Evolutionary conservation across 2,113 vertebrate species (phyloP), one percentile per base, ranked within the genome.

Genomic region (Oryzias javanicus): DNA sequence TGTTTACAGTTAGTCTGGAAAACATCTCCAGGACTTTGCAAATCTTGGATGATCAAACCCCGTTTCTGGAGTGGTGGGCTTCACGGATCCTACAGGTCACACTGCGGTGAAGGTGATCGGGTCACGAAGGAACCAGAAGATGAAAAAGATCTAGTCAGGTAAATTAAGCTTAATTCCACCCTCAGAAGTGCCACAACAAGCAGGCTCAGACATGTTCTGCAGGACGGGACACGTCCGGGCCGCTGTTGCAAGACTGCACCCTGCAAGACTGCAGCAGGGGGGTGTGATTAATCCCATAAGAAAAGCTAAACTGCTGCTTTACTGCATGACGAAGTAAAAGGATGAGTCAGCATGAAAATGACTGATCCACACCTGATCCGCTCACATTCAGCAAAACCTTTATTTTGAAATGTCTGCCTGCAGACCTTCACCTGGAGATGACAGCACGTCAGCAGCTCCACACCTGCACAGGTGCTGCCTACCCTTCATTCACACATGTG

Each of bases 81-180:
- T 35, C 29, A 35, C 29, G 10, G 29, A 8, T 35, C 8, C 2
- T 8, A 12, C 2, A 35, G 35, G 46, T 17, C 46, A 10, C 12
- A 8, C 46, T 47, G 4, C 3, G 46, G 7, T 19, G 5, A 17
- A 15, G 16, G 17, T 6, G 17, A 46, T 46, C 45, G 8, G 4
- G 2, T 47, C 46, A 47, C 19, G 18, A 14, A 69, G 54, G 78
- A 78, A 83, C 62, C 72, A 88, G 77, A 88, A 81, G 18, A 55
- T 51, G 2, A 3, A 12, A 35, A 35, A 12, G 8, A 10, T 12
- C 12, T 2, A 1, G 8, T 10, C 60, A 80, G 55, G 53, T 79
- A 79, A 86, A 90, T 85, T 72, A 72, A 83, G 67, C 42, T 69
- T 85, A 85, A 91, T 81, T 71, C 60, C 68, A 79, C 76, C 80